A percentile compares a stretch with the other conserved stretches of the same genome.
Conservation (phyloP, 2,113 vertebrate species). For the Trogon surrucura region DNA sequence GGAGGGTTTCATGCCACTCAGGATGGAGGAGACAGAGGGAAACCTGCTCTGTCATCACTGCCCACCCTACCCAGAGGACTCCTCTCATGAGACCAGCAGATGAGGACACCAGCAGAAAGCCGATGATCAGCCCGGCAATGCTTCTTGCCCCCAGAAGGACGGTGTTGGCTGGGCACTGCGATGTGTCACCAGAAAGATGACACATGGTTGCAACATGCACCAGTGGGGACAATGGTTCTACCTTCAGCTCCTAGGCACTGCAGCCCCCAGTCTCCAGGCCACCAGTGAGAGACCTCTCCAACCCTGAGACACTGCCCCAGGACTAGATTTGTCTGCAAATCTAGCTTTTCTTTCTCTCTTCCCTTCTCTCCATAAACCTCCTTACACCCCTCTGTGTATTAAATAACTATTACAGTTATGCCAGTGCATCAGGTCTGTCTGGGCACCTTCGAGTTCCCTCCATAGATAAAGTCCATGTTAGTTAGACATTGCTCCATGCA, state of each 20-base stretch:
- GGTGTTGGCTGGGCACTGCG: not conserved
- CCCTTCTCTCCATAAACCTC: not conserved
- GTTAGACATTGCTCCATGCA: not conserved
- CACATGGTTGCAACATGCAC: not conserved
- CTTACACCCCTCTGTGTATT: not conserved
- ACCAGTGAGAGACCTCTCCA: not conserved
- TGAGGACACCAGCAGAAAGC: not conserved
- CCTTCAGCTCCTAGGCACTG: not conserved
- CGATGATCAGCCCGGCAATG: accelerated
- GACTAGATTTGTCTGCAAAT: not conserved
- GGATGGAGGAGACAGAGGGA: not conserved
- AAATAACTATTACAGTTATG: not conserved
- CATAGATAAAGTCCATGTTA: not conserved
- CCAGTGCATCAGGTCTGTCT: not conserved
- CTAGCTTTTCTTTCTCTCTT: not conserved
- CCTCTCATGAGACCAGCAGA: not conserved
- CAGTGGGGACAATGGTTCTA: not conserved
- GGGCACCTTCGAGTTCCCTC: not conserved
- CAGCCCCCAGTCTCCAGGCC: not conserved
- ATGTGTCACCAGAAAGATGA: not conserved
- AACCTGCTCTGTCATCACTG: not conserved
- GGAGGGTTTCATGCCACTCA: not conserved
- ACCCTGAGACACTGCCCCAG: not conserved
- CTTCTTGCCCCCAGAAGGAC: not conserved
- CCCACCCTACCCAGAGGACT: not conserved